Base-by-base conservation (phyloP, 2,797 vertebrate species). In the Limosa lapponica region DNA sequence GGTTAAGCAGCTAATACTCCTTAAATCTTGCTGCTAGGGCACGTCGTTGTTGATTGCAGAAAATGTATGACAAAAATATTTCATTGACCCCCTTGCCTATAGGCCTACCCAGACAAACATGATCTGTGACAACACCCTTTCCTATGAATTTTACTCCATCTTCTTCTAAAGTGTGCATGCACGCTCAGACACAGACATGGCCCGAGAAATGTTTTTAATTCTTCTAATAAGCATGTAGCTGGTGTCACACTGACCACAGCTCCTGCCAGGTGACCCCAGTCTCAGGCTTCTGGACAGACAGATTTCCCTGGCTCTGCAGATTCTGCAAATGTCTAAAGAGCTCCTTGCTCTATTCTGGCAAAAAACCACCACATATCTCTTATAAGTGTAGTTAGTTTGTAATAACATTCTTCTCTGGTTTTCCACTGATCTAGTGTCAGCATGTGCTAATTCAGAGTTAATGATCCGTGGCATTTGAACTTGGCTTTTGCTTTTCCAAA, bases 401-500 rank as follows among this genome's bases (percentile, higher is more conserved):
- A 82, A 59, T 70, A 91, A 73, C 32, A 66, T 77, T 84, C 57
- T 79, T 88, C 36, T 59, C 58, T 91, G 55, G 10, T 57, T 91
- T 39, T 74, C 83, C 48, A 30, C 15, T 52, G 43, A 90, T 87
- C 48, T 71, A 51, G 32, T 79, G 34, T 77, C 39, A 72, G 23
- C 25, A 36, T 30, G 22, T 70, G 41, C 55, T 79, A 90, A 77
- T 89, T 84, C 70, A 87, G 71, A 87, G 24, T 62, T 91, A 90
- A 74, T 49, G 41, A 77, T 84, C 59, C 2, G 0, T 64, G 48
- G 18, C 82, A 88, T 90, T 52, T 86, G n/a, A 91, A 55, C 37
- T 67, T 80, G 58, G 58, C 51, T 82, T 81, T 82, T 81, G 55
- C n/a, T 95, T 70, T 95, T 90, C 80, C 61, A 41, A 10, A 88